A percentile compares a stretch with the other conserved stretches of the same genome.
Conservation (phyloP, 2,113 vertebrate species). For the Malurus cyaneus region DNA sequence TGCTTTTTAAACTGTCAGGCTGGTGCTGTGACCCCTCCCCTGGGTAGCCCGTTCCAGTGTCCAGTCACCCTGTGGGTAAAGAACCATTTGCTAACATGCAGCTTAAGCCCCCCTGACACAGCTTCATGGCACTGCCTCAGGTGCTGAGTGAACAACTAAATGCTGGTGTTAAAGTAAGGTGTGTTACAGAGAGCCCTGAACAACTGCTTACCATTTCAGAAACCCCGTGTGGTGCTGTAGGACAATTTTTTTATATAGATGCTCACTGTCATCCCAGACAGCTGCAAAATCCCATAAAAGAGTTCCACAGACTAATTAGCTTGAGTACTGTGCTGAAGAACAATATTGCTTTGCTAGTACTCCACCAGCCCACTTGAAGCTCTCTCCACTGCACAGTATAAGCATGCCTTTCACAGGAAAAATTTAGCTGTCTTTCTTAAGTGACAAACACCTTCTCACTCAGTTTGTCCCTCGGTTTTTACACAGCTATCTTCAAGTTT, state of each 20-base stretch:
- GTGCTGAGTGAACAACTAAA: not conserved
- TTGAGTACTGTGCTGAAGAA: not conserved
- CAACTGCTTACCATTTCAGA: not conserved
- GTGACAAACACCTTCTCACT: not conserved
- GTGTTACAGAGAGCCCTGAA: not conserved
- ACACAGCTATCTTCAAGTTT: not conserved
- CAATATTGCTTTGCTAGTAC: not conserved
- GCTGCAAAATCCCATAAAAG: not conserved
- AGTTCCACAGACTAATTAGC: not conserved
- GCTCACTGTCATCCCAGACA: not conserved
- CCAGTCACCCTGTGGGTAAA: no score
- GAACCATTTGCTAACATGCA: not conserved
- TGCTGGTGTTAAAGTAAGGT: not conserved
- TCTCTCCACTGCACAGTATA: not conserved
- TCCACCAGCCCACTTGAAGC: not conserved
- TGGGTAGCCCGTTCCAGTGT: not conserved
- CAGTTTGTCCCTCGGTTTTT: not conserved
- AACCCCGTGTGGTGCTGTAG: accelerated
- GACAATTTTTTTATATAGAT: not conserved
- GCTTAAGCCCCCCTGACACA: not conserved
- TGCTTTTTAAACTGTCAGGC: not conserved
- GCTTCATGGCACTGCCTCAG: not conserved
- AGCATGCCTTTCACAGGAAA: not conserved
- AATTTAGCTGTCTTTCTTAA: not conserved
- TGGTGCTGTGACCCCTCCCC: not conserved